Evolutionary conservation across 2,888 invertebrate genomes (phyloP), one percentile per base, ranked within the genome.

Genomic region (Luperina testacea): DNA sequence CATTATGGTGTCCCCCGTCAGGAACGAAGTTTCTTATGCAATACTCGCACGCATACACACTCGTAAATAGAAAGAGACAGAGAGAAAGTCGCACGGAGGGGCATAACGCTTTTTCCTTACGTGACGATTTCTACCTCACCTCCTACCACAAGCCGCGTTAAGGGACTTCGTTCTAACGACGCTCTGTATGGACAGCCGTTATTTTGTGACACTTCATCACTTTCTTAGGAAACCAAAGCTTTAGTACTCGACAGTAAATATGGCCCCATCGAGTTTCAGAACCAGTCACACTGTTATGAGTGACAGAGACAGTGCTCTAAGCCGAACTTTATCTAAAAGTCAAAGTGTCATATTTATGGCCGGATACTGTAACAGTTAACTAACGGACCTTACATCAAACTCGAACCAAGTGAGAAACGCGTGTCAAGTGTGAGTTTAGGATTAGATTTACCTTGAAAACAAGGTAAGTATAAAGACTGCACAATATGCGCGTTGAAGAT

Each of bases 391-490:
- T 42, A 64, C 78, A 73, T n/a, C 38, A 42, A 70, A 65, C 65
- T 42, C 78, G 45, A 80, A n/a, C 83, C 83, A 63, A 45, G 86
- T 76, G 73, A 72, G 32, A 5, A 5, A n/a, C 71, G 72, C 84
- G 84, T 86, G 84, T 75, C 86, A 86, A 64, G 75, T 61, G 68
- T 59, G 72, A 59, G 38, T 45, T 51, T 17, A 51, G 11, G 11
- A 38, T 15, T 9, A n/a, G n/a, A n/a, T 42, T 24, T 15, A 51
- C 65, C 73, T 81, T 79, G 42, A 45, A 65, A 20, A 72, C 78
- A 64, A 80, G 48, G 20, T n/a, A 61, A 53, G 20, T 53, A 24
- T 42, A 59, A 59, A n/a, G 8, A 59, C 13, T 20, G 24, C 53
- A 20, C 24, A 57, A 20, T 53, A 8, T 0, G 42, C 9, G 24